Evolutionary conservation across 2,113 vertebrate species (phyloP).

Genomic region (Cisticola juncidis): DNA sequence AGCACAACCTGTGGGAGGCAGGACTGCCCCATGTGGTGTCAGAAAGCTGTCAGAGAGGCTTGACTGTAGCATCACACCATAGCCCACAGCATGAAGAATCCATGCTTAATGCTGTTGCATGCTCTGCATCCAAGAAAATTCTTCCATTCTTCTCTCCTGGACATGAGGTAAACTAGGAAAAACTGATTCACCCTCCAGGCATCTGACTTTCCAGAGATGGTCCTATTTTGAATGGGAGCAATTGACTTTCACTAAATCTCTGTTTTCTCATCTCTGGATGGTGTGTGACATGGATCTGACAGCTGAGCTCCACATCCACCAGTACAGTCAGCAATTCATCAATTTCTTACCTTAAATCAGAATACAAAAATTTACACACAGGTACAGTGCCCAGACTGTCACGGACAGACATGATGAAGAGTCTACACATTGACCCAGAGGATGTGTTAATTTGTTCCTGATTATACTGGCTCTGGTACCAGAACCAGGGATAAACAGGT

Average conservation of each 20-base stretch:
- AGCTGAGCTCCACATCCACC: neutral
- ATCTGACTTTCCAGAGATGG: neutral
- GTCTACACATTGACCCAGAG: neutral
- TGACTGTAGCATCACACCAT: neutral
- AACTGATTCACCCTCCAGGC: neutral
- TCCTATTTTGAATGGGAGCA: neutral
- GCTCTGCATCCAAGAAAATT: neutral
- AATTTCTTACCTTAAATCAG: neutral
- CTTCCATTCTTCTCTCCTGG: neutral
- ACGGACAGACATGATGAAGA: neutral
- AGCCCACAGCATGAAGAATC: neutral
- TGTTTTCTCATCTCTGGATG: neutral
- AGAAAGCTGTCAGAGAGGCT: neutral
- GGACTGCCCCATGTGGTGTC: neutral
- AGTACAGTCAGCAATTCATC: neutral
- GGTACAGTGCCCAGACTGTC: neutral
- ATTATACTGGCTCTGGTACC: neutral
- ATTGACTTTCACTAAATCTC: neutral
- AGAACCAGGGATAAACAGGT: neutral
- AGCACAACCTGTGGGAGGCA: neutral
- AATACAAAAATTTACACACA: neutral
- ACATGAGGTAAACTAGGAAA: neutral
- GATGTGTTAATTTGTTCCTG: neutral
- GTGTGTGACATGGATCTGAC: neutral
- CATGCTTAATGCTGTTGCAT: neutral